Conservation (phyloP, 2,797 vertebrate genomes). For the Leucoraja ocellata region DNA sequence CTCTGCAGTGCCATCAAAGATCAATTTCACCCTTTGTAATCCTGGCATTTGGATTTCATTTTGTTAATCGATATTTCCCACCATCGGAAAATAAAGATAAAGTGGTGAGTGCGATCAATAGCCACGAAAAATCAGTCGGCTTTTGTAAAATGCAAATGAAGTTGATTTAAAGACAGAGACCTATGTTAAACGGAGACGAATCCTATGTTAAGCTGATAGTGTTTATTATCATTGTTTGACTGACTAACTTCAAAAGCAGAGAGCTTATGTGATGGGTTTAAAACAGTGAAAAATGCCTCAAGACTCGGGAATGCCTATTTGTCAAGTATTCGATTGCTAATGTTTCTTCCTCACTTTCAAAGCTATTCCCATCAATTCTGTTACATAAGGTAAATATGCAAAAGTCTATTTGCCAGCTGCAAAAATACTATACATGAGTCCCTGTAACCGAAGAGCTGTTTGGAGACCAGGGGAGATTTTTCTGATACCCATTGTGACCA, state of each 20-base stretch:
- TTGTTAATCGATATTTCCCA: not conserved
- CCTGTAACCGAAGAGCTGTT: constrained; percentile 57
- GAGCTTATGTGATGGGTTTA: not conserved
- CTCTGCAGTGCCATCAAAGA: not conserved
- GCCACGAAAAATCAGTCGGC: not conserved
- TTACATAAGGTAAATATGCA: constrained; percentile 46
- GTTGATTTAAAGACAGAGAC: not conserved
- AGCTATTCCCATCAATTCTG: constrained; percentile 29
- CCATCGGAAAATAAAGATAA: not conserved
- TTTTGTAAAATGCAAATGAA: constrained; percentile 3
- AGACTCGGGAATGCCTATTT: constrained; percentile 14
- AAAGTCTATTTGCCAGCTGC: constrained; percentile 63
- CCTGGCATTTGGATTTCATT: not conserved
- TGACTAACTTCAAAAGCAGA: constrained; percentile 6
- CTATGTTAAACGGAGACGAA: not conserved
- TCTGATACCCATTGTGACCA: constrained; percentile 49
- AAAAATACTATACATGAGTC: constrained; percentile 63
- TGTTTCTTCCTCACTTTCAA: not conserved
- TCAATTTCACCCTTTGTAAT: not conserved
- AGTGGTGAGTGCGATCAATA: not conserved
- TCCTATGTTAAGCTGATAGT: not conserved
- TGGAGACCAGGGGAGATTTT: constrained; percentile 56
- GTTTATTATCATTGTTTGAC: constrained; percentile 27
- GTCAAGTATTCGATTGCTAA: constrained; percentile 40
- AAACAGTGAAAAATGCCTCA: not conserved